These are phyloP conservation scores for Tupaia chinensis DNA, from an alignment of 2,113 vertebrate species.

Conservation along the genomic window DNA sequence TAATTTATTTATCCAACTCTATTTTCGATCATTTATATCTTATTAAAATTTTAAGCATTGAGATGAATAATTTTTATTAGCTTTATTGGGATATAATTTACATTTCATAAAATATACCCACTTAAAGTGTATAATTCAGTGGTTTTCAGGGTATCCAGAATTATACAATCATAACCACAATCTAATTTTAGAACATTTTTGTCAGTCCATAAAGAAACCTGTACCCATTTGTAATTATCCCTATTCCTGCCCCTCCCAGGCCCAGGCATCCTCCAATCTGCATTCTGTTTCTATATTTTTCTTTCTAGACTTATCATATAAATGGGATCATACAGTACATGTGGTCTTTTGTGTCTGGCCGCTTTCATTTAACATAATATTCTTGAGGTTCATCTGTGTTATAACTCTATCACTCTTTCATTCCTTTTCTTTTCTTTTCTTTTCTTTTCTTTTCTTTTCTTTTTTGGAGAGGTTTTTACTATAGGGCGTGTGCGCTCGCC, in stretches of 20 bases:
- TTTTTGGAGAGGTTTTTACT: too few relatives aligned
- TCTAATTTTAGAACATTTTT: slow-evolving; percentile 28
- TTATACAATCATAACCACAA: neutral
- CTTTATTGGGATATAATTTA: slow-evolving; percentile 8
- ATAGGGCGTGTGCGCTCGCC: too few relatives aligned
- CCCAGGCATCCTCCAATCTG: neutral
- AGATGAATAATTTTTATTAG: slow-evolving; percentile 9
- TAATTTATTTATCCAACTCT: neutral
- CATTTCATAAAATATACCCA: neutral
- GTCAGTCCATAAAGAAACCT: neutral
- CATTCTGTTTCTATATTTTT: neutral
- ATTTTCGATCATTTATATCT: neutral
- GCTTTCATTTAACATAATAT: neutral
- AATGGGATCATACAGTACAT: neutral
- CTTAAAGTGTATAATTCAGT: neutral
- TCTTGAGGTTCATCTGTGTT: neutral
- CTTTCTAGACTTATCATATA: neutral
- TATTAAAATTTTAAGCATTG: slow-evolving; percentile 2
- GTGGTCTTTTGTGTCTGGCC: neutral
- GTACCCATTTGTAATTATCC: neutral
- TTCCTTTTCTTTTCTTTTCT: neutral
- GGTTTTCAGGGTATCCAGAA: neutral
- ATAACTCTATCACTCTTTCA: neutral
- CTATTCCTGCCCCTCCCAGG: neutral
- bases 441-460: too few relatives aligned